phyloP scores from a whole-genome alignment of 2,888 invertebrate genomes.

The Azorinus chamasolen region DNA sequence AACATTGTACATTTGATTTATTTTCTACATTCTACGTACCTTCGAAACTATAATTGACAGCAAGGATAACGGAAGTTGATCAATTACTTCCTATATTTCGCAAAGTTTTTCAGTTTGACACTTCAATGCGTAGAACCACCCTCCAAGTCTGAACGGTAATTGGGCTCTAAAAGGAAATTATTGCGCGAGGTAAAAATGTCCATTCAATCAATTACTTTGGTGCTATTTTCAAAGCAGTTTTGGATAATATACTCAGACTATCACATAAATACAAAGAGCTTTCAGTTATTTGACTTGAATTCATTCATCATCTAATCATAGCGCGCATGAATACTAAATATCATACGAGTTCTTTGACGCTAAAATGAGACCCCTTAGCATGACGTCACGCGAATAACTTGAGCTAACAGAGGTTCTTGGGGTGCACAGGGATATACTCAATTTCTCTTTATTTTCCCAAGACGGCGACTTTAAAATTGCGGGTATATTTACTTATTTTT shows the following conservation, averaged over 20 bases:
- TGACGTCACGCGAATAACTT: slow-evolving; percentile 56
- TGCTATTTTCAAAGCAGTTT: no score
- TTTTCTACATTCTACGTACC: no score
- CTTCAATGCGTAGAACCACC: slow-evolving; percentile 77
- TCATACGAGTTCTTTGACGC: slow-evolving; percentile 42
- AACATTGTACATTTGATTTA: no score
- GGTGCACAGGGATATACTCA: slow-evolving; percentile 3
- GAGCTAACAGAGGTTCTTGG: slow-evolving; percentile 1
- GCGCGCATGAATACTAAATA: slow-evolving; percentile 23
- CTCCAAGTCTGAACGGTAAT: slow-evolving; percentile 66
- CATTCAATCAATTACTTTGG: no score
- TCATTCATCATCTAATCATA: not conserved
- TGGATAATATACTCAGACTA: no score
- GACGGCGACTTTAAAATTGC: no score
- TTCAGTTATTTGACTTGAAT: not conserved
- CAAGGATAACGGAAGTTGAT: no score
- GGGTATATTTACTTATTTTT: no score
- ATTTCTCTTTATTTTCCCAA: no score
- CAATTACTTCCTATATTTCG: no score
- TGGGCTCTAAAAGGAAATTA: slow-evolving; percentile 50
- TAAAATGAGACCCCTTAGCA: slow-evolving; percentile 56
- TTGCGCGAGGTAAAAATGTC: slow-evolving; percentile 24
- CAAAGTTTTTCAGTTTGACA: slow-evolving; percentile 46
- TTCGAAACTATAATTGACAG: no score
- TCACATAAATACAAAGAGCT: not conserved